Conservation (phyloP, 2,113 vertebrate species). For the Tor tambroides region DNA sequence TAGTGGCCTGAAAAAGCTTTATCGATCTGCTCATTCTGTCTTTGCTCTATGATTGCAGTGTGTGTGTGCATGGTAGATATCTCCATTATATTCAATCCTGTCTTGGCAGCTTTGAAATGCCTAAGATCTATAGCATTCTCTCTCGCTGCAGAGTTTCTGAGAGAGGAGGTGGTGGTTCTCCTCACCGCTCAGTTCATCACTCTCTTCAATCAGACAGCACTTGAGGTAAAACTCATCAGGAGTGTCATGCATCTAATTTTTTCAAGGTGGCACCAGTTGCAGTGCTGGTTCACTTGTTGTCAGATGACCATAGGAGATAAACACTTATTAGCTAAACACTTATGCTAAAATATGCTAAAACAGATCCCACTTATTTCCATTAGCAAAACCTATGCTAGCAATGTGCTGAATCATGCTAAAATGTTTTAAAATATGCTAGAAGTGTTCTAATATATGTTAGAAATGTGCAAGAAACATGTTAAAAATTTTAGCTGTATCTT, state of each 20-base stretch:
- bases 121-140: conserved; percentile 21
- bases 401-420: not conserved
- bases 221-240: conserved; percentile 76
- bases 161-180: conserved; percentile 84
- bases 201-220: conserved; percentile 85
- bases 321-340: not conserved
- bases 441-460: not conserved
- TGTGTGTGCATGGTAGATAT: conserved; percentile 40
- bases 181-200: conserved; percentile 87
- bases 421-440: not conserved
- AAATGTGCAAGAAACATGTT: not conserved
- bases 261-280: not conserved
- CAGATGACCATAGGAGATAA: not conserved
- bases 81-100: conserved; percentile 36
- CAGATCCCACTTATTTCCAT: too few relatives aligned
- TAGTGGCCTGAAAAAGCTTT: conserved; percentile 18
- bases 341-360: not conserved
- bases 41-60: conserved; percentile 46
- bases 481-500: not conserved
- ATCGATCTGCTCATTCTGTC: conserved; percentile 40
- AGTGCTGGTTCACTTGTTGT: not conserved
- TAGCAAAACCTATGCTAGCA: not conserved
- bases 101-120: conserved; percentile 28
- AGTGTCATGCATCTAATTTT: conserved; percentile 6
- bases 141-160: conserved; percentile 74